A percentile compares a stretch with the other conserved stretches of the same genome.
These are phyloP conservation scores for Taurulus bubalis DNA, from an alignment of 2,113 vertebrate species.

Conservation along the genomic window DNA sequence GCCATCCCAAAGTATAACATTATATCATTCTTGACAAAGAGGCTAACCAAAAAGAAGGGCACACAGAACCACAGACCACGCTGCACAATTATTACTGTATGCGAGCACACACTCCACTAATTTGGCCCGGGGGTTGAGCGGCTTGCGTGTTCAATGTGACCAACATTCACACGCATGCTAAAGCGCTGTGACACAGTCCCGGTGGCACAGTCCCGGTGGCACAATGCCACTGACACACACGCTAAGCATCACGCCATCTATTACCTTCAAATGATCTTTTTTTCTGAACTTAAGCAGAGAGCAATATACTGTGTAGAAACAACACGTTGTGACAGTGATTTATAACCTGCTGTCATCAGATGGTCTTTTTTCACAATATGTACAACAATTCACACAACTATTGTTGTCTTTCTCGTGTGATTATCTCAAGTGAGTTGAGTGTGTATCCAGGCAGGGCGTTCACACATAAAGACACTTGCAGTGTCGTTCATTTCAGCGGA, in stretches of 20 bases:
- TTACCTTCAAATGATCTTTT: constrained; percentile 42
- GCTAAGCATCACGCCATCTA: constrained; percentile 51
- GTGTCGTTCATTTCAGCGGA: constrained; percentile 15
- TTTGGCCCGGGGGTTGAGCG: constrained; percentile 29
- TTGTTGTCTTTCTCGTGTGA: constrained; percentile 25
- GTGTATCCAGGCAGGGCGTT: constrained; percentile 42
- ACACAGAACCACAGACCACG: neutral
- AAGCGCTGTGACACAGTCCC: constrained; percentile 54
- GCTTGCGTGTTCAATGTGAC: constrained; percentile 44
- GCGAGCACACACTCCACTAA: constrained; percentile 7
- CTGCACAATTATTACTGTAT: constrained; percentile 13
- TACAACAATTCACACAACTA: constrained; percentile 7
- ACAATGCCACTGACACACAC: constrained; percentile 60
- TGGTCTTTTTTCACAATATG: constrained; percentile 19
- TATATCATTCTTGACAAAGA: constrained; percentile 22
- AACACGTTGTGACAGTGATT: constrained; percentile 4
- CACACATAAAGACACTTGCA: constrained; percentile 34
- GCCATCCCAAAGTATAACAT: neutral
- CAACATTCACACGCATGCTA: constrained; percentile 37
- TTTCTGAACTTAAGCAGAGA: constrained; percentile 5
- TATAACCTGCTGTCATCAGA: constrained; percentile 6
- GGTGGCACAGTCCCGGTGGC: constrained; percentile 62
- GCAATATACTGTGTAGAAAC: neutral
- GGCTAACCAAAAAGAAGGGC: constrained; percentile 1
- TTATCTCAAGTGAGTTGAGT: constrained; percentile 59